Evolutionary conservation across 1,140 invertebrate genomes (phyloP), one percentile per base, ranked within the genome.

Genomic region (Bombus waltoni): DNA sequence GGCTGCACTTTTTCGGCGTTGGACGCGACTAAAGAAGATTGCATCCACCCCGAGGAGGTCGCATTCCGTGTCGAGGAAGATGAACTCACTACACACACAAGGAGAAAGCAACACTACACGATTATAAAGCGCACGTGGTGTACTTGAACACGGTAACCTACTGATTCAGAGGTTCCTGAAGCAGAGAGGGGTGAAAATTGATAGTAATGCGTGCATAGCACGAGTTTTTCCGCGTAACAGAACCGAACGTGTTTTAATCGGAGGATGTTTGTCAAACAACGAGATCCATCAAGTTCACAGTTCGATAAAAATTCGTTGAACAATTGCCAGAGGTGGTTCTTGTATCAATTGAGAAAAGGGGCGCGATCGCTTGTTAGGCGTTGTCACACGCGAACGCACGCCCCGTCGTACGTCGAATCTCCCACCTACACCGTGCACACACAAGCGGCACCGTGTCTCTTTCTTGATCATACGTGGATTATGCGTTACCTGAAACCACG

Each of bases 331-430:
- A 62, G 35, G 57, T 57, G n/a, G 72, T 86, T 62, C 44, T 38
- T n/a, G 68, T 72, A 78, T 75, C 72, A 40, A 57, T 65, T 28
- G 75, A 77, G 70, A 66, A 86, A 62, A 86, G 83, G 73, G 87
- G 78, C 83, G 87, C 81, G 79, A 91, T 88, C 85, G 80, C 78
- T 85, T 78, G 81, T 90, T 91, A 91, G 90, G 90, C 87, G 86
- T 92, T 91, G 88, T 92, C 90, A 90, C 88, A 91, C 78, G 88
- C 85, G 71, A 84, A 88, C 87, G 85, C 87, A 91, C 90, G 89
- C 88, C 84, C 88, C 81, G 85, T 85, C 75, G 75, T 88, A 75
- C 81, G 89, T 86, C 81, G 81, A 83, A 81, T 84, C 80, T 90
- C 83, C 83, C 84, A 89, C 81, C 85, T 89, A 90, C 87, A 81